Base-by-base conservation (phyloP, 2,888 invertebrate species). In the Plebejus argus region DNA sequence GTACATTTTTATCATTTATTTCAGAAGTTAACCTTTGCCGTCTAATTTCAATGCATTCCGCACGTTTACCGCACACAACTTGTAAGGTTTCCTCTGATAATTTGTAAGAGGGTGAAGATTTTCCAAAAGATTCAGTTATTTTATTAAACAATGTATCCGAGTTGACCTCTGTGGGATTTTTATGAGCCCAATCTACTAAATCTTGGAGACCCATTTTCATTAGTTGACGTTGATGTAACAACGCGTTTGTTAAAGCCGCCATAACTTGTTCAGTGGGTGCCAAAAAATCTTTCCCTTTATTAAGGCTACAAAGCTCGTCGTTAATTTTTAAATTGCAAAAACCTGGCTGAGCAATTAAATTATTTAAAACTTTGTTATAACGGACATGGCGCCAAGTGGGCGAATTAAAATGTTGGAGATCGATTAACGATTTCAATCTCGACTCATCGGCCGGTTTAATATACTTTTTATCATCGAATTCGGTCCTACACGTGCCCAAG, bases 401-500 rank as follows among this genome's bases (percentile, higher is more conserved):
- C 20, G 70, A 76, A 45, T 76, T 71, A 76, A 79, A 78, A 33
- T 78, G 74, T 76, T 79, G 78, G 3, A 78, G 39, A 15, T 76
- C 75, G 56, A 77, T 77, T 49, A 77, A 72, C 12, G 58, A 71
- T 33, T 71, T 71, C 66, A 81, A 79, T 70, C 80, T 79, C 3
- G 79, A 49, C 15, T 74, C 74, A 45, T 79, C 61, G 2, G 77
- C 76, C 18, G 77, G 77, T 71, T 77, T 75, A 77, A 78, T n/a
- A 35, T 3, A 76, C 20, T 45, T 76, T 76, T 78, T 77, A 18
- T 58, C 58, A 58, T 58, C 58, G 2, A 58, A 58, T 58, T 58
- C 58, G 58, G 58, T 58, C n/a, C n/a, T 58, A n/a, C 58, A 58
- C 58, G 58, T 58, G 58, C 58, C 58, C n/a, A 58, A 58, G 58